phyloP scores from a whole-genome alignment of 2,797 vertebrate species.

The Neopelma chrysocephalum region DNA sequence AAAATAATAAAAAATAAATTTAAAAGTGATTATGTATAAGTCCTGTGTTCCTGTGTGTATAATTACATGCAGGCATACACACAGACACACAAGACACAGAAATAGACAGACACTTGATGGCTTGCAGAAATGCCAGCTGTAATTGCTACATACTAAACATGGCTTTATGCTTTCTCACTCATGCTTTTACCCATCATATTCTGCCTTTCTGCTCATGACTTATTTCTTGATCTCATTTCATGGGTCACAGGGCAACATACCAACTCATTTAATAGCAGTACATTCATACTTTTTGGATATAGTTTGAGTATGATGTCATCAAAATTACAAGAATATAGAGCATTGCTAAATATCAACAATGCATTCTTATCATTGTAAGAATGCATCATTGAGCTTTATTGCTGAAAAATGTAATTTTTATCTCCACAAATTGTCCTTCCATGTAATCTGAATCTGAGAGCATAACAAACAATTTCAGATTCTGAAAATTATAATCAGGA shows the following conservation, averaged over 20 bases:
- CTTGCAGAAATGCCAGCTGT: not conserved
- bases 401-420: not conserved
- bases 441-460: not conserved
- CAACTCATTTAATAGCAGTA: not conserved
- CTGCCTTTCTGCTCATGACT: conserved; percentile 42
- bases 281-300: not conserved
- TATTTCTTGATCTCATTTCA: conserved; percentile 38
- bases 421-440: not conserved
- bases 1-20: not conserved
- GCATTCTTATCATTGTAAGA: not conserved
- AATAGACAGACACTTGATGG: not conserved
- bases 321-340: not conserved
- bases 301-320: not conserved
- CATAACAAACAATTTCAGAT: not conserved
- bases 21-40: not conserved
- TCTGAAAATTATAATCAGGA: not conserved
- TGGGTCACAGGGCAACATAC: conserved; percentile 15
- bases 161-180: conserved; percentile 44
- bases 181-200: conserved; percentile 15
- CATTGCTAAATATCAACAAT: not conserved
- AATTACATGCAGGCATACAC: not conserved
- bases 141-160: conserved; percentile 11
- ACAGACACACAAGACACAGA: not conserved
- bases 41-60: not conserved
- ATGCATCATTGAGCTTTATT: not conserved